phyloP scores from a whole-genome alignment of 2,113 vertebrate genomes.

The Craseonycteris thonglongyai region DNA sequence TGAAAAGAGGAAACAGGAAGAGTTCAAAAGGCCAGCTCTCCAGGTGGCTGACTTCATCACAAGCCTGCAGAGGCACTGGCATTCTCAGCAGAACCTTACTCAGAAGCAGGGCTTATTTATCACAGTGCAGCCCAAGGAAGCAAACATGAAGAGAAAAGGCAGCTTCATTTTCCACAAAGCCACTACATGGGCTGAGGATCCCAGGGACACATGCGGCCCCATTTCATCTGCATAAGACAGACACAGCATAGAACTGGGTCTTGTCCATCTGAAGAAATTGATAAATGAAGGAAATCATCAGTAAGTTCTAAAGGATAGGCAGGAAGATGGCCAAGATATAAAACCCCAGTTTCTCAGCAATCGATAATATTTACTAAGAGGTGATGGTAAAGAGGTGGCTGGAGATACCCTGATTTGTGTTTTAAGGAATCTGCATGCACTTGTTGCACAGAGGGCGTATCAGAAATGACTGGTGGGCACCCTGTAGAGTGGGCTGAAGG shows the following conservation, averaged over 20 bases:
- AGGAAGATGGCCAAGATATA: not conserved
- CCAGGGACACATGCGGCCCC: not conserved
- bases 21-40: not conserved
- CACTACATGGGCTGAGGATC: not conserved
- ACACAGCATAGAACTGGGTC: not conserved
- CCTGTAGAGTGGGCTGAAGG: not conserved
- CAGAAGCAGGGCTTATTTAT: not conserved
- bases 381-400: too few species aligned
- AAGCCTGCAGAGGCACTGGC: not conserved
- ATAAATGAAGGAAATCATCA: not conserved
- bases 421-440: not conserved
- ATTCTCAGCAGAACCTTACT: not conserved
- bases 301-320: not conserved
- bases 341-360: not conserved
- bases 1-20: not conserved
- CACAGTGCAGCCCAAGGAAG: not conserved
- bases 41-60: not conserved
- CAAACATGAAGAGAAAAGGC: not conserved
- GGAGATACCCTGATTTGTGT: not conserved
- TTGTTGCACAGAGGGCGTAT: not conserved
- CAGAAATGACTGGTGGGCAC: not conserved
- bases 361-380: not conserved
- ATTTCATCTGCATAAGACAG: not conserved
- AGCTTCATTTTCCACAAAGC: not conserved
- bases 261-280: not conserved